A percentile compares a stretch with the other conserved stretches of the same genome.
Evolutionary conservation across 2,888 invertebrate genomes (phyloP).

Genomic region (Cephonodes hylas): DNA sequence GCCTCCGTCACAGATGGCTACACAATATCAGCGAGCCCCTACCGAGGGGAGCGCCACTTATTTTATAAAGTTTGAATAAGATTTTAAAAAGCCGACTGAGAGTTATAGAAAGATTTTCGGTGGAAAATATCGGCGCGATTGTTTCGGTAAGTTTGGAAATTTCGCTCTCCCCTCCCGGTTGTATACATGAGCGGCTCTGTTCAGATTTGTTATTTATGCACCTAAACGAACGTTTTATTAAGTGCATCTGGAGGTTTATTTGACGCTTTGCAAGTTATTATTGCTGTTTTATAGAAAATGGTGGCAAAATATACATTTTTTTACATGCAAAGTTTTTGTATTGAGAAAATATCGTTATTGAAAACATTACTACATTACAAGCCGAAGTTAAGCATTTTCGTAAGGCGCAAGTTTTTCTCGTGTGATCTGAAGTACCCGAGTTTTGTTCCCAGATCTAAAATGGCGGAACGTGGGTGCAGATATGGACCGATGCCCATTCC

Average conservation of each 20-base stretch:
- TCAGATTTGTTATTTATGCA: slow-evolving; percentile 20
- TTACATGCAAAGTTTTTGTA: too few species aligned
- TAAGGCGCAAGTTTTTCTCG: too few species aligned
- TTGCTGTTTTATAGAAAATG: background rate
- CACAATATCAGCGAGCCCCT: slow-evolving; percentile 71
- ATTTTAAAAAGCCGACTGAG: slow-evolving; percentile 73
- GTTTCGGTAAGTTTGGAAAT: slow-evolving; percentile 47
- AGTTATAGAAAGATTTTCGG: slow-evolving; percentile 55
- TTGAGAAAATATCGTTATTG: too few species aligned
- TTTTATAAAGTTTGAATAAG: slow-evolving; percentile 80
- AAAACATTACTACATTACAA: too few species aligned
- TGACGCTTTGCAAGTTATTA: background rate
- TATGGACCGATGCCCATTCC: too few species aligned
- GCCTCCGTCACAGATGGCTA: slow-evolving; percentile 76
- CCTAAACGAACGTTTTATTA: background rate
- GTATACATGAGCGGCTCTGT: slow-evolving; percentile 19
- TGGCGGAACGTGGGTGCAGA: too few species aligned
- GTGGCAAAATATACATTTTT: too few species aligned
- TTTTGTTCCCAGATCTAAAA: too few species aligned
- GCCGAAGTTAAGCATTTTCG: too few species aligned
- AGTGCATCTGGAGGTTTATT: background rate
- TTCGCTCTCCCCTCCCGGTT: slow-evolving; percentile 26
- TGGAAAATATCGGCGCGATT: slow-evolving; percentile 46
- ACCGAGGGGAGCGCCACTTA: slow-evolving; percentile 67
- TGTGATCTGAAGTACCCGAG: too few species aligned